Percentiles rank a stretch among this genome's conserved stretches.
Evolutionary conservation across 2,797 vertebrate species (phyloP).

Genomic region (Siniperca scherzeri): DNA sequence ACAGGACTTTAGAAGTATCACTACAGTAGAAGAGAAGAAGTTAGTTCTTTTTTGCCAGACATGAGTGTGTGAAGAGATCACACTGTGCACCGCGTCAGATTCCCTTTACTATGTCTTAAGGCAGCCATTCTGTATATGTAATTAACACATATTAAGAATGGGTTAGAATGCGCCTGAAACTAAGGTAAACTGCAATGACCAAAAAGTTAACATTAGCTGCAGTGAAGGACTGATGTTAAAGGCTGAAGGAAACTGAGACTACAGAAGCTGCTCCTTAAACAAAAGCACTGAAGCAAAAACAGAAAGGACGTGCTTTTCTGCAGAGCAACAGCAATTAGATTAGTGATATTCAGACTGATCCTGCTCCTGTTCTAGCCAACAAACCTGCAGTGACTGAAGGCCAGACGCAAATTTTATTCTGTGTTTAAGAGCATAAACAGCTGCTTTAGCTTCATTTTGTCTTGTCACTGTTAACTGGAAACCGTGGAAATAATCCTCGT

Average conservation of each 20-base stretch:
- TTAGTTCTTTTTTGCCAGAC: no score
- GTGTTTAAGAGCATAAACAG: neutral
- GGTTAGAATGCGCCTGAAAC: no score
- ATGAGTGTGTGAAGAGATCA: neutral
- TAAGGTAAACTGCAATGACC: no score
- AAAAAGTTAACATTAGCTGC: no score
- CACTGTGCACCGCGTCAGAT: neutral
- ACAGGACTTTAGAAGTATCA: neutral
- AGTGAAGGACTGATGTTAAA: neutral
- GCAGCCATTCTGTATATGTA: neutral
- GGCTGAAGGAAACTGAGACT: neutral
- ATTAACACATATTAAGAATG: neutral
- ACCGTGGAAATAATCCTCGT: neutral
- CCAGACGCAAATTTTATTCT: neutral
- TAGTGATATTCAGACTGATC: slow-evolving; percentile 11
- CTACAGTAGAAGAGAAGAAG: neutral
- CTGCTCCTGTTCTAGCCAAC: neutral
- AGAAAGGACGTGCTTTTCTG: neutral
- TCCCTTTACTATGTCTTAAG: neutral
- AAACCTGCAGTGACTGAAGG: neutral
- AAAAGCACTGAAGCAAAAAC: neutral
- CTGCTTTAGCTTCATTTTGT: neutral
- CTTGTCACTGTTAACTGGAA: neutral
- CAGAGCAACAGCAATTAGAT: neutral
- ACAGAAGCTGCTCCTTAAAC: neutral